Base-by-base conservation (phyloP, 2,113 vertebrate genomes). In the Chelonoidis abingdonii region DNA sequence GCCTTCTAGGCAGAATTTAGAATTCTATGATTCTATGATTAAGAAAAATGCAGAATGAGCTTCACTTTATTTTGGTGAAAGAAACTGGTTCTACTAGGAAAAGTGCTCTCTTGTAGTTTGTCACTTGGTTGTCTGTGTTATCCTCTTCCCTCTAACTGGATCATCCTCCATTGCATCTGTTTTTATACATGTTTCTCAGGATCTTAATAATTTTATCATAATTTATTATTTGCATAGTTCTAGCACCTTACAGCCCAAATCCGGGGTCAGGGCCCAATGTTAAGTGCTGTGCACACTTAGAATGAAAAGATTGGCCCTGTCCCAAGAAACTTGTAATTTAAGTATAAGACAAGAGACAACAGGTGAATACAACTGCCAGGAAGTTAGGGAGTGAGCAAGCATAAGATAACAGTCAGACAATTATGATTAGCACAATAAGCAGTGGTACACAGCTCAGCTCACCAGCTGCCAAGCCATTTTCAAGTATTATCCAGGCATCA, bases 31-130 rank as follows among this genome's bases (percentile, higher is more conserved):
- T 50, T 50, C 49, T 50, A 14, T 50, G 50, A 50, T 83, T 41
- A 59, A 25, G 31, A 31, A 1, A 41, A 35, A 13, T 35, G 17
- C 47, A 75, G 24, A 86, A 82, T 31, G 29, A 10, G 86, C 10
- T 29, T 44, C 72, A 5, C 50, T 85, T 93, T 78, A 47, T 72
- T 38, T 72, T 5, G 1, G n/a, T 72, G n/a, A 72, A 72, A 72
- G 59, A 69, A 69, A n/a, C 5, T 38, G 65, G 65, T n/a, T 72
- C n/a, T 17, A 1, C 25, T 27, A 4, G 35, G 54, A 90, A 94
- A 92, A 17, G 3, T 21, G 31, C 0, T 0, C 31, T 84, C 31
- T 50, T 92, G 49, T 19, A 72, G 16, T 0, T 0, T 78, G 72
- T 54, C 83, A 21, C 29, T 88, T 89, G 54, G 24, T 21, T 89